These are phyloP conservation scores for Phymanthus crucifer DNA, from an alignment of 92 coral and sea anemone species.

Conservation along the genomic window DNA sequence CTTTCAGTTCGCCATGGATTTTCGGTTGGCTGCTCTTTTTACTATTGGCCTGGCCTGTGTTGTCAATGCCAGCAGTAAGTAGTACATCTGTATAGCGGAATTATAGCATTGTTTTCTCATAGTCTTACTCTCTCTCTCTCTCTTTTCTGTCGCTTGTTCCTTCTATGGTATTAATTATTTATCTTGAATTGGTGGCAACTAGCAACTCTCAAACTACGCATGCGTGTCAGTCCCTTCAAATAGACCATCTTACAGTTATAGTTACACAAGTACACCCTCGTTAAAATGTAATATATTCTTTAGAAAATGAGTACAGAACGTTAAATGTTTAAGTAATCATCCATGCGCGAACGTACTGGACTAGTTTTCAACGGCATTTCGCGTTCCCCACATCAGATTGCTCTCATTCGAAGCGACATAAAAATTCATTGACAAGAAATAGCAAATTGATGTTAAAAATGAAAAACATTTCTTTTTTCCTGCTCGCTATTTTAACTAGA, in stretches of 20 bases:
- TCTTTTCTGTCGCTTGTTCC: neutral
- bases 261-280: no score
- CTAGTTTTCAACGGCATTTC: no score
- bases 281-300: no score
- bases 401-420: no score
- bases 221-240: neutral
- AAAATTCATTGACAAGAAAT: no score
- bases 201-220: neutral
- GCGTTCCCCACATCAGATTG: no score
- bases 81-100: neutral
- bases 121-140: neutral
- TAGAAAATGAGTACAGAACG: no score
- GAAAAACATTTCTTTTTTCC: no score
- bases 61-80: constrained; percentile 54
- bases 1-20: constrained; percentile 47
- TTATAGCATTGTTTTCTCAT: neutral
- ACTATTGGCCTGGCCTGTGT: constrained; percentile 43
- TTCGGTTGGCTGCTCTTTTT: constrained; percentile 42
- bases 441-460: no score
- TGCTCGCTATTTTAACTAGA: no score
- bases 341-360: no score
- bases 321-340: no score
- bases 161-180: neutral
- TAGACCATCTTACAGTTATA: neutral
- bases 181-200: neutral